phyloP scores from a whole-genome alignment of 2,888 invertebrate genomes.

The Sinotaia quadrata region DNA sequence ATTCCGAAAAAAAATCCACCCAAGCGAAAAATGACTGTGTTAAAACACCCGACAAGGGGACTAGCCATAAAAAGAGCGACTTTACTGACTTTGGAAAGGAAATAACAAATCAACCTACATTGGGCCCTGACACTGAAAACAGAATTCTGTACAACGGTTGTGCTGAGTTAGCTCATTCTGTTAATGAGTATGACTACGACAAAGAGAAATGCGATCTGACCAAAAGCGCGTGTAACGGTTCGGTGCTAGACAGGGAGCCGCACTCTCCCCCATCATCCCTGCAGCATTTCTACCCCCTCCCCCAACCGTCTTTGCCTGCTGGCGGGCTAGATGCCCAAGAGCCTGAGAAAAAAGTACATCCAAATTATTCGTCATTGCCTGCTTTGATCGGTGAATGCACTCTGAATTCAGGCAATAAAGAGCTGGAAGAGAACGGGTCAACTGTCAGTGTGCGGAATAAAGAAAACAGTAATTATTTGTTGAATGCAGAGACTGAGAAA shows the following conservation, averaged over 20 bases:
- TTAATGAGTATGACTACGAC: neutral
- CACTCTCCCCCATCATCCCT: too few species aligned
- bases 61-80: neutral
- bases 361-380: neutral
- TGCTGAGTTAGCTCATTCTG: neutral
- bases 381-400: too few species aligned
- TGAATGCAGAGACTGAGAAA: too few species aligned
- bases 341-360: neutral
- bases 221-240: neutral
- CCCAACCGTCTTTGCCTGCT: neutral
- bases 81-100: neutral
- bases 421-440: too few species aligned
- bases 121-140: neutral
- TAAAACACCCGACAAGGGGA: neutral
- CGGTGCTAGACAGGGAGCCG: neutral
- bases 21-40: too few species aligned
- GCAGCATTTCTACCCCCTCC: neutral
- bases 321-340: neutral
- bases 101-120: neutral
- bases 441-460: too few species aligned
- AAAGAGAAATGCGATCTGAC: conserved; percentile 11
- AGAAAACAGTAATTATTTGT: too few species aligned
- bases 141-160: neutral
- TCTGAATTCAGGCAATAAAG: too few species aligned
- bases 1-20: too few species aligned